Percentiles rank a stretch among this genome's conserved stretches.
phyloP scores from a whole-genome alignment of 2,888 invertebrate genomes.

The Aradus depressus region DNA sequence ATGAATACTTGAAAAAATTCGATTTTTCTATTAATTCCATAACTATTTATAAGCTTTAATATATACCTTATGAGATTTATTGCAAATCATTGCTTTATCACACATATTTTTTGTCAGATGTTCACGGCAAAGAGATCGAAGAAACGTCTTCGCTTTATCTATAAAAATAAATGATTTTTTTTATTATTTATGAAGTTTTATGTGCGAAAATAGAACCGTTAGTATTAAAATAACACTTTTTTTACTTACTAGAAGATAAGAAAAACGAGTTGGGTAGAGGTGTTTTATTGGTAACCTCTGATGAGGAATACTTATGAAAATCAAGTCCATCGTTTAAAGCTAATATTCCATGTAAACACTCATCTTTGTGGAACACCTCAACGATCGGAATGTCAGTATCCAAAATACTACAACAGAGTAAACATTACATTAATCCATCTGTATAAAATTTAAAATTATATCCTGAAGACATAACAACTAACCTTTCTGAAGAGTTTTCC shows the following conservation, averaged over 20 bases:
- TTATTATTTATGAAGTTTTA: too few relatives aligned
- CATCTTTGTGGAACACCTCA: constrained; percentile 1
- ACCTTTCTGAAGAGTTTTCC: too few relatives aligned
- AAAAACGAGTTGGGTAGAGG: too few relatives aligned
- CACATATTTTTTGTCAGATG: background rate
- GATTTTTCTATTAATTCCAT: background rate
- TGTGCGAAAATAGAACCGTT: too few relatives aligned
- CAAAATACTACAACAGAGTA: background rate
- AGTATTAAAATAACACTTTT: too few relatives aligned
- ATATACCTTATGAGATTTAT: background rate
- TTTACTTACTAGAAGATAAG: too few relatives aligned
- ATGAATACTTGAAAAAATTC: background rate
- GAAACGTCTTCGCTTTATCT: background rate
- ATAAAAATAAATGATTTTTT: constrained; percentile 1
- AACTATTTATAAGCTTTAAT: background rate
- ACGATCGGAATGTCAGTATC: constrained; percentile 2
- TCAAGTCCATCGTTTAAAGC: background rate
- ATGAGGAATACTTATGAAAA: background rate
- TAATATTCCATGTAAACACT: background rate
- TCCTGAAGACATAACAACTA: too few relatives aligned
- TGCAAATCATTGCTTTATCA: background rate
- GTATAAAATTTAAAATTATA: too few relatives aligned
- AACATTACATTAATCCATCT: background rate
- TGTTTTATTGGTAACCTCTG: too few relatives aligned
- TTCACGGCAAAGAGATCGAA: constrained; percentile 5